Conservation (phyloP, 2,797 vertebrate genomes). For the Amblyraja radiata region DNA sequence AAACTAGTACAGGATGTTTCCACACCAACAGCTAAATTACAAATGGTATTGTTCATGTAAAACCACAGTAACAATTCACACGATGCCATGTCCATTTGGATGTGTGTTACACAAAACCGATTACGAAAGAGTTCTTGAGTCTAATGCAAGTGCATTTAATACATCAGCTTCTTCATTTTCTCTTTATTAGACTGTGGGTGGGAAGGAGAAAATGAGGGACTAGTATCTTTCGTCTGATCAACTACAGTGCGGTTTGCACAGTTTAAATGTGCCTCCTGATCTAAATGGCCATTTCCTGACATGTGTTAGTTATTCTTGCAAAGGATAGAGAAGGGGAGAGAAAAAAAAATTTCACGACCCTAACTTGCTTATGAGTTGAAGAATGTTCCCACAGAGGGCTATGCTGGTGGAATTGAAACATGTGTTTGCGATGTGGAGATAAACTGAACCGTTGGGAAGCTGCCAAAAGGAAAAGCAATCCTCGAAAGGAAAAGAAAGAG, state of each 20-base stretch:
- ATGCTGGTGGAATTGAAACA: slow-evolving; percentile 29
- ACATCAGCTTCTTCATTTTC: neutral
- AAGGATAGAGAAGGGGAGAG: neutral
- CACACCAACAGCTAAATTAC: neutral
- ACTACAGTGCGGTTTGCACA: neutral
- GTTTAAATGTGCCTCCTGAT: neutral
- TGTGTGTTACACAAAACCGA: neutral
- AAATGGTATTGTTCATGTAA: neutral
- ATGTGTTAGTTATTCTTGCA: slow-evolving; percentile 36
- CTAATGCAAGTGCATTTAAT: neutral
- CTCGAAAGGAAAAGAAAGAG: neutral
- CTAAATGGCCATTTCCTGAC: slow-evolving; percentile 29
- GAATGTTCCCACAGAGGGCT: slow-evolving; percentile 35
- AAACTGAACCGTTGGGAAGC: neutral
- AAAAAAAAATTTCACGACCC: neutral
- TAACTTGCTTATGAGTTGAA: slow-evolving; percentile 35
- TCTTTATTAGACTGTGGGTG: slow-evolving; percentile 6
- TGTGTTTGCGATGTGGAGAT: slow-evolving; percentile 36
- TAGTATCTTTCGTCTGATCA: neutral
- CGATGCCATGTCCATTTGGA: neutral
- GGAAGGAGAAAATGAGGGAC: neutral
- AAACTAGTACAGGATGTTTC: neutral
- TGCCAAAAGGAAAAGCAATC: slow-evolving; percentile 24
- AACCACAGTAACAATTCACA: neutral
- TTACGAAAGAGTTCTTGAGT: neutral